A percentile compares a stretch with the other conserved stretches of the same genome.
Conservation (phyloP, 92 coral and sea anemone genomes). For the Umimayanthus kanabou region DNA sequence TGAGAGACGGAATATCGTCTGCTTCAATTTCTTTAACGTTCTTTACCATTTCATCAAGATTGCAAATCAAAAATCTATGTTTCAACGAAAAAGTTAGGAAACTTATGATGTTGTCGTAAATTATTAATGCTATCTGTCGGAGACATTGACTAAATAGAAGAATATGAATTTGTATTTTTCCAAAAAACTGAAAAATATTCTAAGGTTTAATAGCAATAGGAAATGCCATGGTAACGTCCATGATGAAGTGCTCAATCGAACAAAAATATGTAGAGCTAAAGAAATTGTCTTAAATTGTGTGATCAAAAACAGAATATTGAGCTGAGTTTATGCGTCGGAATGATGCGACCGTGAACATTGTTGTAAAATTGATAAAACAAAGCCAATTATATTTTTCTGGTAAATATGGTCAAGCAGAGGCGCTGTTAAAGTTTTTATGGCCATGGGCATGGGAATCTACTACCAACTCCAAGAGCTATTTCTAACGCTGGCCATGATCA, state of each 20-base stretch:
- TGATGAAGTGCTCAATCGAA: neutral
- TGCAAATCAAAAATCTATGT: neutral
- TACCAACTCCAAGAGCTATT: no score
- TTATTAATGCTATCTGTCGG: neutral
- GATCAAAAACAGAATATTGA: neutral
- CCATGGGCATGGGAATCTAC: no score
- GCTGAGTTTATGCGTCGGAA: neutral
- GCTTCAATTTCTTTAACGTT: neutral
- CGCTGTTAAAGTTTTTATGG: no score
- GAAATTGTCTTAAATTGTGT: neutral
- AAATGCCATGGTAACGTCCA: neutral
- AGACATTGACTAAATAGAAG: neutral
- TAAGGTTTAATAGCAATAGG: neutral
- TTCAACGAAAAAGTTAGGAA: neutral
- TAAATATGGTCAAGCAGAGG: no score
- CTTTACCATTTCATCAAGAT: neutral
- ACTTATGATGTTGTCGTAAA: neutral
- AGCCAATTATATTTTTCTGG: neutral
- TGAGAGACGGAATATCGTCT: neutral
- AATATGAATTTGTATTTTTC: neutral
- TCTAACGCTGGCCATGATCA: neutral
- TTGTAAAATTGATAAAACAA: neutral
- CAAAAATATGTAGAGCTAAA: neutral
- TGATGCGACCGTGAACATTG: neutral
- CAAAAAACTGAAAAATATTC: no score